Conservation (phyloP, 1,140 invertebrate genomes). For the Gonioctena quinquepunctata region DNA sequence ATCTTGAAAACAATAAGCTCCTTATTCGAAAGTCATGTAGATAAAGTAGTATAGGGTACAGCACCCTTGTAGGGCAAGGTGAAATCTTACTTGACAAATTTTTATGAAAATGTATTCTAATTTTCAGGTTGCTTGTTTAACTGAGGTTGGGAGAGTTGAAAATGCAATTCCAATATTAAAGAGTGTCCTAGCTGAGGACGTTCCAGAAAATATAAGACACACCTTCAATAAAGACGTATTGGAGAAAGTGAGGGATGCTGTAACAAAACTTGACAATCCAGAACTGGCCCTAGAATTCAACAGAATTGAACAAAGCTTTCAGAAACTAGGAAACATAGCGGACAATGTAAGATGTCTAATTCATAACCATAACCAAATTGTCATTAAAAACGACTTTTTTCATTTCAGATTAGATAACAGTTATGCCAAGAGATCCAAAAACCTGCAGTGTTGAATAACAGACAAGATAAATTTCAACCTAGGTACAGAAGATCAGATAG, state of each 20-base stretch:
- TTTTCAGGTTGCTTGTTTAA: conserved; percentile 61
- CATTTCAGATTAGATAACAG: too few relatives aligned
- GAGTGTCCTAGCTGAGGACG: conserved; percentile 62
- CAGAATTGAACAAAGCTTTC: conserved; percentile 55
- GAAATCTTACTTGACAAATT: too few relatives aligned
- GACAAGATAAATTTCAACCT: conserved; percentile 4
- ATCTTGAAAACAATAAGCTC: too few relatives aligned
- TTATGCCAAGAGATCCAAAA: conserved; percentile 50
- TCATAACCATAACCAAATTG: too few relatives aligned
- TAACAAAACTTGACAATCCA: conserved; percentile 48
- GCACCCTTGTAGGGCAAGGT: too few relatives aligned
- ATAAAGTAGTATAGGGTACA: too few relatives aligned
- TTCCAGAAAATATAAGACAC: conserved; percentile 56
- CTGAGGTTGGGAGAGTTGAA: conserved; percentile 64
- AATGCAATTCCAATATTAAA: conserved; percentile 68
- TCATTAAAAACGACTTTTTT: too few relatives aligned
- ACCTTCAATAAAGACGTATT: conserved; percentile 61
- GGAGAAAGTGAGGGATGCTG: conserved; percentile 51
- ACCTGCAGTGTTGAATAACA: conserved; percentile 22
- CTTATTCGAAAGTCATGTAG: too few relatives aligned
- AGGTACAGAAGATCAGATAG: neutral
- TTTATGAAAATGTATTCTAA: too few relatives aligned
- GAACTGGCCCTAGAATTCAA: conserved; percentile 56
- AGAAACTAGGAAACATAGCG: conserved; percentile 54
- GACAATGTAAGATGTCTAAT: conserved; percentile 54